Conservation (phyloP, 2,888 invertebrate species). For the Crepidodera aurea region DNA sequence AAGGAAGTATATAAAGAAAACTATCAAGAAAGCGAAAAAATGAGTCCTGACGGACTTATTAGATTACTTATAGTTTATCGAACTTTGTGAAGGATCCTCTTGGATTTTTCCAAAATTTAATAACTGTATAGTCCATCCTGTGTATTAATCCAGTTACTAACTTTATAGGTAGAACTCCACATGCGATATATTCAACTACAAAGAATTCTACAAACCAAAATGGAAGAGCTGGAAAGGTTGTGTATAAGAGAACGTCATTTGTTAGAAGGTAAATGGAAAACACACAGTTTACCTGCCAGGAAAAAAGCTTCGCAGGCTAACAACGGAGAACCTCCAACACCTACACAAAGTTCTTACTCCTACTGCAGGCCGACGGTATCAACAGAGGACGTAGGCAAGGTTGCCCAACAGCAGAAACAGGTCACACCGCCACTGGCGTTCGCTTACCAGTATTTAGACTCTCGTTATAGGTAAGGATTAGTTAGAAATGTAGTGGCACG, state of each 20-base stretch:
- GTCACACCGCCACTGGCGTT: slow-evolving; percentile 57
- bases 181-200: slow-evolving; percentile 92
- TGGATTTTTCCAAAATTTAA: too few relatives aligned
- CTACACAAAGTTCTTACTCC: slow-evolving; percentile 62
- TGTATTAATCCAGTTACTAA: too few relatives aligned
- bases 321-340: slow-evolving; percentile 64
- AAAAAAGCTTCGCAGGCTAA: slow-evolving; percentile 74
- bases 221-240: slow-evolving; percentile 84
- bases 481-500: background rate
- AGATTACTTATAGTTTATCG: too few relatives aligned
- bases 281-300: slow-evolving; percentile 85
- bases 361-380: slow-evolving; percentile 79
- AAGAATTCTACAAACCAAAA: slow-evolving; percentile 81
- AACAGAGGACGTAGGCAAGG: slow-evolving; percentile 77
- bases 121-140: too few relatives aligned
- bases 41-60: too few relatives aligned
- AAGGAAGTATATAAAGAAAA: too few relatives aligned
- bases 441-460: slow-evolving; percentile 71
- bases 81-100: too few relatives aligned
- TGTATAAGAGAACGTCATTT: slow-evolving; percentile 84
- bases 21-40: too few relatives aligned
- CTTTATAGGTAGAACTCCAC: slow-evolving; percentile 88
- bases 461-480: slow-evolving; percentile 70
- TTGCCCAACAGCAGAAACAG: slow-evolving; percentile 51
- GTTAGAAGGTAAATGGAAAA: slow-evolving; percentile 87